Evolutionary conservation across 2,888 invertebrate genomes (phyloP), one percentile per base, ranked within the genome.

Genomic region (Nemotelus pantherinus): DNA sequence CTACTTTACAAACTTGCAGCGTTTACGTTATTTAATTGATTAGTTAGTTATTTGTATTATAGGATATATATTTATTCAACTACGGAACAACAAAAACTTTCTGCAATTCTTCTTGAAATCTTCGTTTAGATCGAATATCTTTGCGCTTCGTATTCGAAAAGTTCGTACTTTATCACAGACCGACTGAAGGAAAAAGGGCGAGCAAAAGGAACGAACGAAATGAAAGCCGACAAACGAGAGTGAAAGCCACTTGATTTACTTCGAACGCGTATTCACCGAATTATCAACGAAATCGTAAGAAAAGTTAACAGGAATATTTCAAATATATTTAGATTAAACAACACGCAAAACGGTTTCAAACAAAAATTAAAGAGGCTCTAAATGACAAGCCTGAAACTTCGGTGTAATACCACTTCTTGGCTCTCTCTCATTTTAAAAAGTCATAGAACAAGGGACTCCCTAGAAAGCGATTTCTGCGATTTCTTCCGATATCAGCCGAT

Each of bases 401-500:
- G 48, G 67, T 77, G 72, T 78, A 60, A 71, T 75, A 75, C 79
- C 68, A 79, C 77, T 79, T 79, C 79, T 77, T 48, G 68, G 65
- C 47, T 67, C 74, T 74, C 77, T 77, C 74, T 75, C 74, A 74
- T 75, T 75, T 75, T 75, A 75, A 78, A 76, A 58, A 65, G 55
- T 76, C 76, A 76, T 76, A 76, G 55, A 76, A 64, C 65, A 76
- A 65, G 65, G 72, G 72, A 72, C n/a, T 55, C 64, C 64, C 60
- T 57, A 45, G 67, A 77, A 79, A 77, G 74, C 78, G 78, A 72
- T 77, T 77, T 39, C 41, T 48, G 79, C 79, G 79, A 79, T 77
- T 79, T 75, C 63, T 68, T 50, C 67, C 77, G 79, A 79, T 74
- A 72, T 65, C 77, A 77, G 77, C 77, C 79, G 77, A 79, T 79